A percentile compares a stretch with the other conserved stretches of the same genome.
Conservation (phyloP, 2,888 invertebrate genomes). For the Archaeoteleia sp. region DNA sequence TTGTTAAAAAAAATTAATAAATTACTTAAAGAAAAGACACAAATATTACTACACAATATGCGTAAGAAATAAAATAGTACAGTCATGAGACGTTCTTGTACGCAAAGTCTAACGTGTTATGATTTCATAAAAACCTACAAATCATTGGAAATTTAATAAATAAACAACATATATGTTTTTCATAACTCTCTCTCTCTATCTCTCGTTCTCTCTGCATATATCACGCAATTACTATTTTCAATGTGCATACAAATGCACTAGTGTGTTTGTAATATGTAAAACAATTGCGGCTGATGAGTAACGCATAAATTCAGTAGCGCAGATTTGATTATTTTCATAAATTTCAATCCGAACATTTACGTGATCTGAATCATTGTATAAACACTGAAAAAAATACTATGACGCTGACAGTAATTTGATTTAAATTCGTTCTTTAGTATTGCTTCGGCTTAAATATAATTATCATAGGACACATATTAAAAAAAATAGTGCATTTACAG, state of each 20-base stretch:
- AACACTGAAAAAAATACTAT: too few relatives aligned
- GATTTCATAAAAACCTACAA: constrained; percentile 62
- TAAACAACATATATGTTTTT: constrained; percentile 65
- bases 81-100: constrained; percentile 38
- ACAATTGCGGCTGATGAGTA: constrained; percentile 32
- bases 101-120: constrained; percentile 56
- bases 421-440: too few relatives aligned
- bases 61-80: not conserved
- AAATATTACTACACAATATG: not conserved
- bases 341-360: not conserved
- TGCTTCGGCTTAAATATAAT: too few relatives aligned
- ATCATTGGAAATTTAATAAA: constrained; percentile 66
- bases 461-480: too few relatives aligned
- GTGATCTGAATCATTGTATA: too few relatives aligned
- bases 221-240: constrained; percentile 70
- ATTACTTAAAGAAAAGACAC: too few relatives aligned
- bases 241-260: constrained; percentile 55
- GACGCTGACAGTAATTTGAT: too few relatives aligned
- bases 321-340: not conserved
- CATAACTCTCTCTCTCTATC: too few relatives aligned
- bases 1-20: too few relatives aligned
- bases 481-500: too few relatives aligned
- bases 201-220: constrained; percentile 57
- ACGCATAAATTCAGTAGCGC: not conserved
- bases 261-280: constrained; percentile 23